phyloP scores from a whole-genome alignment of 2,113 vertebrate genomes.

The Callipepla californica region DNA sequence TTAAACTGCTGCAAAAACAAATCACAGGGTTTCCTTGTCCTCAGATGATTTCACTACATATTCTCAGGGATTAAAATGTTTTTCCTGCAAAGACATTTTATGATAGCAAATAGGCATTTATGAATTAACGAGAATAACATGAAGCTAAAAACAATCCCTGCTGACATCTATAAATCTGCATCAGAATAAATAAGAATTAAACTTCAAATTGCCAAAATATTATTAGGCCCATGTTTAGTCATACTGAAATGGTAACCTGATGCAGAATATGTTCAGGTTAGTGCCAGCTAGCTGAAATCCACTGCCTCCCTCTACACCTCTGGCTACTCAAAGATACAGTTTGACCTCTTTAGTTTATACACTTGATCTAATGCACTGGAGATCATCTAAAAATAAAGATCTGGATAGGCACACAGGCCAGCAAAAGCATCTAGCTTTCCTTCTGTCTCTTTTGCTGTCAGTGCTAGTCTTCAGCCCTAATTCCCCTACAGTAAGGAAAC shows the following conservation, averaged over 20 bases:
- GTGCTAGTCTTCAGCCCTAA: background rate
- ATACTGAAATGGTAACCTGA: background rate
- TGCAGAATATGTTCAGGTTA: background rate
- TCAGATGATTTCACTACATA: background rate
- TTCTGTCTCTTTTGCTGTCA: background rate
- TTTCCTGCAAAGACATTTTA: background rate
- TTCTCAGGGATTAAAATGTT: background rate
- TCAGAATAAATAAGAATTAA: background rate
- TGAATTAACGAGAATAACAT: background rate
- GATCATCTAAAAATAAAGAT: constrained; percentile 55
- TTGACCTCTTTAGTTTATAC: constrained; percentile 47
- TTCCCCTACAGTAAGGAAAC: background rate
- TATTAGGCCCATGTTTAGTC: background rate
- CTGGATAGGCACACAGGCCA: background rate
- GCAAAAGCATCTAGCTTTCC: constrained; percentile 20
- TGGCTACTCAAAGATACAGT: background rate
- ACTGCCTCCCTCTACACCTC: background rate
- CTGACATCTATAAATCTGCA: background rate
- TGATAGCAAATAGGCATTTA: background rate
- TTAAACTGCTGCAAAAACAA: background rate
- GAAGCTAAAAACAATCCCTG: background rate
- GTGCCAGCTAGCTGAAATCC: background rate
- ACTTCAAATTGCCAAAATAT: background rate
- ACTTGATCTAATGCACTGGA: constrained; percentile 44
- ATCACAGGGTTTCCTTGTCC: background rate